phyloP scores from a whole-genome alignment of 2,113 vertebrate genomes.

The Oxygymnocypris stewartii region DNA sequence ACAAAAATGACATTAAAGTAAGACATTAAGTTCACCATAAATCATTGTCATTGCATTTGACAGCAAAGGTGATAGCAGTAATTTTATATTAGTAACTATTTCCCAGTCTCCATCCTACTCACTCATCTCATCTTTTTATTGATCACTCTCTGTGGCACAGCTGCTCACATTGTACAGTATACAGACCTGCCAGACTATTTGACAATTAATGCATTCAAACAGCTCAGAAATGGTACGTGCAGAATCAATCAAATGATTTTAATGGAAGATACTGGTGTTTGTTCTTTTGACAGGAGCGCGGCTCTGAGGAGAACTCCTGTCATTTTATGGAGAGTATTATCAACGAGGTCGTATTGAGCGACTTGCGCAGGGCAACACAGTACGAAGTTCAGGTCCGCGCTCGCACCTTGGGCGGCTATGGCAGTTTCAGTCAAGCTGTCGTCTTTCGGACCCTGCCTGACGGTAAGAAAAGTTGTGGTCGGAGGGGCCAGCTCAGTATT shows the following conservation, averaged over 20 bases:
- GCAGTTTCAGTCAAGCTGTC: conserved; percentile 79
- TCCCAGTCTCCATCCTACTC: neutral
- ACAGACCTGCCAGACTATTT: conserved; percentile 50
- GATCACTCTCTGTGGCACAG: conserved; percentile 18
- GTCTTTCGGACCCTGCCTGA: conserved; percentile 80
- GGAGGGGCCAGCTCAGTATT: neutral
- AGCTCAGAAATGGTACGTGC: conserved; percentile 40
- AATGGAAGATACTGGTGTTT: conserved; percentile 32
- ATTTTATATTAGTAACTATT: neutral
- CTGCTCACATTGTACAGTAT: conserved; percentile 18
- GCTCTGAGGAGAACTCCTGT: conserved; percentile 68
- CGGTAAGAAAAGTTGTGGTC: conserved; percentile 68
- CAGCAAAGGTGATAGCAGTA: neutral
- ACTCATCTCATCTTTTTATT: neutral
- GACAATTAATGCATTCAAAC: conserved; percentile 45
- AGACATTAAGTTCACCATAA: neutral
- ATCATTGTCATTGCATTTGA: neutral
- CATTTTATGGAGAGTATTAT: conserved; percentile 74
- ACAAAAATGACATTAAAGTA: neutral
- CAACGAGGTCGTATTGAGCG: conserved; percentile 77
- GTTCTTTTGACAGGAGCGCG: conserved; percentile 59
- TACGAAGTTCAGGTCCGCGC: conserved; percentile 87
- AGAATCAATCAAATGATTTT: conserved; percentile 39
- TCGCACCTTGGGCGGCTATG: conserved; percentile 81
- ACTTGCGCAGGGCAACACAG: conserved; percentile 79